These are phyloP conservation scores for Oxyruncus cristatus DNA, from an alignment of 2,113 vertebrate species.

Conservation along the genomic window DNA sequence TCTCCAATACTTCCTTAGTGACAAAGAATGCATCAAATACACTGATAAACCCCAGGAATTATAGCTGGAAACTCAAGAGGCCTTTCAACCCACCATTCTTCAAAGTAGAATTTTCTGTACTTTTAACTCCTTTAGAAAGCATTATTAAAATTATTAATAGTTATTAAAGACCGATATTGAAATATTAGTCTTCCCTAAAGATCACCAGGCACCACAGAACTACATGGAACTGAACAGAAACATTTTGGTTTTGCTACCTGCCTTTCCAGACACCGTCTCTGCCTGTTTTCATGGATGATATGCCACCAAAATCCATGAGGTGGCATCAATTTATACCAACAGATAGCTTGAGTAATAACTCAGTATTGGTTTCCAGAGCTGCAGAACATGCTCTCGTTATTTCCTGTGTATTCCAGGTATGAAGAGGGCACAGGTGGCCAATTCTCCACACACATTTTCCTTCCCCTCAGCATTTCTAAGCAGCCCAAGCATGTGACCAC, in stretches of 20 bases:
- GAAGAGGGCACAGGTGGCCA: not conserved
- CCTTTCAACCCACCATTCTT: not conserved
- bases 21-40: not conserved
- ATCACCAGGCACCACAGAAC: not conserved
- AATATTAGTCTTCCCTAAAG: not conserved
- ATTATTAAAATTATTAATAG: not conserved
- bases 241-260: not conserved
- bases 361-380: constrained; percentile 6
- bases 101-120: not conserved
- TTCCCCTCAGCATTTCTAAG: not conserved
- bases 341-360: not conserved
- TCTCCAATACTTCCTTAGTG: not conserved
- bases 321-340: not conserved
- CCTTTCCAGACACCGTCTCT: not conserved
- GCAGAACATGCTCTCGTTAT: constrained; percentile 7
- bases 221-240: not conserved
- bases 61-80: not conserved
- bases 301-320: constrained; percentile 5
- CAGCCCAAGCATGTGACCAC: not conserved
- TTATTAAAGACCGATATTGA: not conserved
- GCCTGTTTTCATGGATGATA: not conserved
- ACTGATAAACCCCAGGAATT: not conserved
- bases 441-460: not conserved
- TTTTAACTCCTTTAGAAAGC: not conserved
- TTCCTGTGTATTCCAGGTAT: not conserved